Conservation (phyloP, 2,113 vertebrate genomes). For the Apodemus sylvaticus region DNA sequence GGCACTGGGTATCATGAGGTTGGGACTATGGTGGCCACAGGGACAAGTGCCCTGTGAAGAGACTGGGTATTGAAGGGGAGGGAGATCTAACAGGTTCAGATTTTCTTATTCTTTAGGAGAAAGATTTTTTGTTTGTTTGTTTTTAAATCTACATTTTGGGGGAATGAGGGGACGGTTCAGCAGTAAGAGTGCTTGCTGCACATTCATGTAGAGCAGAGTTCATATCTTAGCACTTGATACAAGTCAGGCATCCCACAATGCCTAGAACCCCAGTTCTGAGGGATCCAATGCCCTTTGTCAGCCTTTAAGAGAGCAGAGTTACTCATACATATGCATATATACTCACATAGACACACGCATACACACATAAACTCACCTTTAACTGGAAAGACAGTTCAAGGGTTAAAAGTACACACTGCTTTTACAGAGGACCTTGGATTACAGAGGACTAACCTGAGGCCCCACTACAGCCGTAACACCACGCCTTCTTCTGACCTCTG, state of each 20-base stretch:
- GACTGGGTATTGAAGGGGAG: neutral
- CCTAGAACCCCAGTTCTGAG: neutral
- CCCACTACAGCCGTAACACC: neutral
- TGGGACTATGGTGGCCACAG: neutral
- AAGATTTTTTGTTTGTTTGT: neutral
- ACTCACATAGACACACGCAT: neutral
- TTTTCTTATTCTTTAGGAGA: neutral
- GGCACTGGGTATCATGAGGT: accelerated
- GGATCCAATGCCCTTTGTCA: neutral
- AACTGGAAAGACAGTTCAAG: neutral
- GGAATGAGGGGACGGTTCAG: neutral
- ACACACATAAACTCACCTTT: neutral
- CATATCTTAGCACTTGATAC: neutral
- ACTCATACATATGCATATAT: neutral
- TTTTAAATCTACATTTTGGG: neutral
- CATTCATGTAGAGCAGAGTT: neutral
- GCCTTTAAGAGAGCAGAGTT: neutral
- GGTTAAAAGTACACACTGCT: neutral
- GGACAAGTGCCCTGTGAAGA: neutral
- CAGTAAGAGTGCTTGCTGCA: neutral
- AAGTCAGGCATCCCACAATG: neutral
- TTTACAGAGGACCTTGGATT: neutral
- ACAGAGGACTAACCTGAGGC: neutral
- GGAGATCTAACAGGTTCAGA: neutral
- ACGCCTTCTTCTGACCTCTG: neutral